phyloP scores from a whole-genome alignment of 2,113 vertebrate genomes.

The Thunnus thynnus region DNA sequence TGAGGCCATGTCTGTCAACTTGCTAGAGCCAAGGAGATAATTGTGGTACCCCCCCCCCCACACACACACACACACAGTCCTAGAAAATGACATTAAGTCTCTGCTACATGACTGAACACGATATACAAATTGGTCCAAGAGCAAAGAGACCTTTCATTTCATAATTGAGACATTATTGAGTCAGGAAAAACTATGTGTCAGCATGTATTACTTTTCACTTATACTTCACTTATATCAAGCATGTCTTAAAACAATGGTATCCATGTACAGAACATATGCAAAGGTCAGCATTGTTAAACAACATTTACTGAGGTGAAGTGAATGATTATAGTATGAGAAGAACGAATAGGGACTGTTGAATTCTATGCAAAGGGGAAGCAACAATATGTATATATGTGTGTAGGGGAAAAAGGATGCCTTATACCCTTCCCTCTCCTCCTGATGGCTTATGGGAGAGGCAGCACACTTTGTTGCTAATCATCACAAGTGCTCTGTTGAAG shows the following conservation, averaged over 20 bases:
- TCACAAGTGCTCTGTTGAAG: conserved; percentile 81
- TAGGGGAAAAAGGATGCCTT: conserved; percentile 37
- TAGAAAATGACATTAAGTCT: conserved; percentile 59
- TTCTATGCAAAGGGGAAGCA: conserved; percentile 26
- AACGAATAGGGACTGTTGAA: not conserved
- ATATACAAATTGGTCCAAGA: conserved; percentile 50
- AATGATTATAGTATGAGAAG: too few species aligned
- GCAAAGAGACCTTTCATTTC: conserved; percentile 58
- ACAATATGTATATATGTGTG: not conserved
- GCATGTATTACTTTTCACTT: conserved; percentile 40
- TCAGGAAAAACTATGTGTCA: conserved; percentile 23
- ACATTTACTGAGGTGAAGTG: not conserved
- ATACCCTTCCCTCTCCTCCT: conserved; percentile 36
- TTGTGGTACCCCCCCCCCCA: conserved; percentile 55
- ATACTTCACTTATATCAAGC: conserved; percentile 35
- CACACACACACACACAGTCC: conserved; percentile 34
- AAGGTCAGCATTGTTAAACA: conserved; percentile 33
- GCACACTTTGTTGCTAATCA: conserved; percentile 81
- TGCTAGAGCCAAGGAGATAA: conserved; percentile 68
- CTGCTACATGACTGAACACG: conserved; percentile 52
- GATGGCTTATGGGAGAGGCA: conserved; percentile 68
- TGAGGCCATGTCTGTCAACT: conserved; percentile 63
- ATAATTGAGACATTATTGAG: conserved; percentile 57
- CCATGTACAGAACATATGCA: not conserved
- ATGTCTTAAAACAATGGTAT: conserved; percentile 29